Percentiles rank a stretch among this genome's conserved stretches.
Conservation (phyloP, 2,888 invertebrate genomes). For the Andrena trimmerana region DNA sequence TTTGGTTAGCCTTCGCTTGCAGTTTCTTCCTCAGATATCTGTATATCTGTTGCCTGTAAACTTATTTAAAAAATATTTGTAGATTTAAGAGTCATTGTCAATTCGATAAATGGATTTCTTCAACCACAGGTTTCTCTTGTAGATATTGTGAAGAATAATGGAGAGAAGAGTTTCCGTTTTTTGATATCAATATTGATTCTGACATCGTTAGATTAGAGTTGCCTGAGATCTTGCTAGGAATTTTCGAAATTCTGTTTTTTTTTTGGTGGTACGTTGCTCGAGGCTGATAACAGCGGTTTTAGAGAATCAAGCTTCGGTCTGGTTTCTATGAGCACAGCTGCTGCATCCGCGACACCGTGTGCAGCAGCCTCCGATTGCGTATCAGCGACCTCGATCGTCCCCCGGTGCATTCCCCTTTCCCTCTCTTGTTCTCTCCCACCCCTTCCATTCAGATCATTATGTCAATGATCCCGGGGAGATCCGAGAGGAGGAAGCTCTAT, state of each 20-base stretch:
- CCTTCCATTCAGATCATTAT: conserved; percentile 70
- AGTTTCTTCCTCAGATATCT: too few relatives aligned
- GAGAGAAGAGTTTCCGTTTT: not conserved
- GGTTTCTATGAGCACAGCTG: conserved; percentile 54
- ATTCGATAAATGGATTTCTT: too few relatives aligned
- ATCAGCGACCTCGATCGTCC: conserved; percentile 73
- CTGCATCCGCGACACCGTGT: conserved; percentile 46
- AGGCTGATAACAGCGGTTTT: conserved; percentile 16
- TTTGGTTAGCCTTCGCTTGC: too few relatives aligned
- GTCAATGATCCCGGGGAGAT: conserved; percentile 71
- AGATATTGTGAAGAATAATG: not conserved
- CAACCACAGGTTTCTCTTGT: too few relatives aligned
- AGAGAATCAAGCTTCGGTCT: conserved; percentile 40
- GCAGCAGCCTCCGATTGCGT: conserved; percentile 67
- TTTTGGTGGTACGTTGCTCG: not conserved
- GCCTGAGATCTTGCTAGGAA: not conserved
- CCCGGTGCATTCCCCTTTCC: conserved; percentile 51
- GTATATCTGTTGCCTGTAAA: too few relatives aligned
- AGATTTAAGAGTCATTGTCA: too few relatives aligned
- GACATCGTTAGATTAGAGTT: not conserved
- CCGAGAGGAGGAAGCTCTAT: conserved; percentile 56
- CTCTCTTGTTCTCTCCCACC: conserved; percentile 42
- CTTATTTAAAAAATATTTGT: too few relatives aligned
- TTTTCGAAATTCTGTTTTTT: not conserved
- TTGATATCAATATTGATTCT: not conserved